Evolutionary conservation across 64 coral and sea anemone species (phyloP).

Genomic region (Platygyra sinensis): DNA sequence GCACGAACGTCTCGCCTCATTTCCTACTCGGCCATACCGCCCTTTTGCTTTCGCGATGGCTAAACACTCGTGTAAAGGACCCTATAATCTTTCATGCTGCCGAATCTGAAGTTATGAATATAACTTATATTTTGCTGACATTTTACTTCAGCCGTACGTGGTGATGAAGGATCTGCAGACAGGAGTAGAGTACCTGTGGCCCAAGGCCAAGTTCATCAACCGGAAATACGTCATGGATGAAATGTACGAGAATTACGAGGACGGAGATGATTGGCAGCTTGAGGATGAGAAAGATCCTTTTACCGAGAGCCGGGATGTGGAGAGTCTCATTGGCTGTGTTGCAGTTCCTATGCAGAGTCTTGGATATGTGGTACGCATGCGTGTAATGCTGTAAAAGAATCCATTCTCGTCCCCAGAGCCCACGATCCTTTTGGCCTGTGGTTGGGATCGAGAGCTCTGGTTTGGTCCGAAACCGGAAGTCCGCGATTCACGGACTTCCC

Average conservation of each 20-base stretch:
- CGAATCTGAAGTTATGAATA: not conserved
- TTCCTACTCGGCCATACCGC: no score
- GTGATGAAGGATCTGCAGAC: constrained; percentile 89
- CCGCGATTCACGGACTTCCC: no score
- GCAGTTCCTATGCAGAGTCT: constrained; percentile 88
- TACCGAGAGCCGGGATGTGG: constrained; percentile 71
- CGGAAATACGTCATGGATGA: constrained; percentile 95
- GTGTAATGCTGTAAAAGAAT: not conserved
- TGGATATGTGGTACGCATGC: constrained; percentile 80
- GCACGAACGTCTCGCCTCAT: no score
- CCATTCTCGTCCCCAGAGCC: no score
- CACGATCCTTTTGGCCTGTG: no score
- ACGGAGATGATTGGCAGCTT: constrained; percentile 89
- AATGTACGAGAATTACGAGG: constrained; percentile 92
- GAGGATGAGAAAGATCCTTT: constrained; percentile 91
- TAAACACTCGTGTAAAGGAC: no score
- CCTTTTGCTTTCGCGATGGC: no score
- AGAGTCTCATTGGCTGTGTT: constrained; percentile 92
- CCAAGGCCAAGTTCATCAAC: constrained; percentile 89
- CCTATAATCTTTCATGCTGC: no score
- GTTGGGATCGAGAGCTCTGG: no score
- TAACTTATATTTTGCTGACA: not conserved
- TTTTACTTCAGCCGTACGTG: constrained; percentile 64
- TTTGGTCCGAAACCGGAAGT: no score
- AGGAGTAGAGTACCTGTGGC: constrained; percentile 88